Base-by-base conservation (phyloP, 2,113 vertebrate genomes). In the Centropristis striata region DNA sequence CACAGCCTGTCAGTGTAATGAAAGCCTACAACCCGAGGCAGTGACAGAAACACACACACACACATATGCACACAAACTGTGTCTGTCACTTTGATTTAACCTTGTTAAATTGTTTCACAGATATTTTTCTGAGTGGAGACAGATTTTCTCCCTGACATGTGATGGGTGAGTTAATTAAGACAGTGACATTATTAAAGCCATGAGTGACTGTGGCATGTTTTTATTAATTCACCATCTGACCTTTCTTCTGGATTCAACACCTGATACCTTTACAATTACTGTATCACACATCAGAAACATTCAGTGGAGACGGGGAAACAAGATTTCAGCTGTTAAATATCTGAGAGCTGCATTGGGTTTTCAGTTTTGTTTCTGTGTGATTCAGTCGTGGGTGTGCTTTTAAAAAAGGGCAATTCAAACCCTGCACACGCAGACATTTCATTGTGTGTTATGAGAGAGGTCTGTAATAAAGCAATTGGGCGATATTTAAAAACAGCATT, bases 151-250 rank as follows among this genome's bases (percentile, higher is more conserved):
- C 32, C 64, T 84, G 86, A 80, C 73, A 74, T 63, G 74, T 79
- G 74, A 84, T 59, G 67, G 64, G 83, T 61, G 76, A 92, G 84
- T 90, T 91, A 91, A 93, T 92, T 91, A 89, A 92, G 86, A 90
- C 73, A 68, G 44, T 90, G 90, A 81, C 90, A 91, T 93, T 92
- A 92, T 92, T 87, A 90, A 86, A 88, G 83, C 69, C 51, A 72
- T 54, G 80, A 82, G 67, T 78, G 85, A 86, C 39, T 86, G 84
- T 42, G 64, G 67, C 27, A 27, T 91, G 86, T 83, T 91, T 91
- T 91, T 89, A 89, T 91, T 88, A 87, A 92, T 90, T 90, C 89
- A 87, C 89, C 79, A 75, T 67, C 71, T 90, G 88, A 90, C 90
- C 89, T 92, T 92, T 88, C 67, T 63, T 71, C 59, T 28, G 66